Base-by-base conservation (phyloP, 1,140 invertebrate genomes). In the Bursaphelenchus mucronatus region DNA sequence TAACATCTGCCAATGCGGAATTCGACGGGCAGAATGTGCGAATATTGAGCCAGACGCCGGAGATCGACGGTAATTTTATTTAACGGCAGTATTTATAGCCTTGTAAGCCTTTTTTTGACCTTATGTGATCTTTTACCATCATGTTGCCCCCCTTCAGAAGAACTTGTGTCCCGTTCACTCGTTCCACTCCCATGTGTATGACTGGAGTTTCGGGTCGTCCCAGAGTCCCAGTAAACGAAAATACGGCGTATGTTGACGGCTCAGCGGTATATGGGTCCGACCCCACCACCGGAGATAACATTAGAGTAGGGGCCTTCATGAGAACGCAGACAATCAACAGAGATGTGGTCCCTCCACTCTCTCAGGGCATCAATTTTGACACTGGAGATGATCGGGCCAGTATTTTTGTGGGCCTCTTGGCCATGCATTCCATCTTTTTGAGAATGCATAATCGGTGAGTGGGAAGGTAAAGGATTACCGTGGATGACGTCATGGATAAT, bases 211-310 rank as follows among this genome's bases (percentile, higher is more conserved):
- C 49, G 19, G 65, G 70, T 1, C 10, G 59, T 17, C 71, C 70
- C 15, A 41, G 71, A 11, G 57, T 69, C 30, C 68, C 74, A 8
- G 50, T 73, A 10, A 73, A 73, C 30, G 73, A 75, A 45, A 73
- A 73, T 50, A 77, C 61, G 10, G 68, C 63, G n/a, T 76, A 41
- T 44, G 64, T 73, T 52, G 71, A 73, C 58, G 74, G 50, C 2
- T 73, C 71, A 4, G 69, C 67, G 3, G 39, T n/a, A 3, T 62
- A 61, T n/a, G 8, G 54, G n/a, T 30, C 45, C 30, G 64, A 74
- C 44, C 63, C 63, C 46, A 66, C 30, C 11, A n/a, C 50, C 8
- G 47, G 47, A 7, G 54, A 52, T 11, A 30, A 54, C 10, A 59
- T 74, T 6, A 55, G 71, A 30, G 74, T 50, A 21, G 64, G 69